These are phyloP conservation scores for Hystrix brachyura DNA, from an alignment of 2,113 vertebrate genomes.

Conservation along the genomic window DNA sequence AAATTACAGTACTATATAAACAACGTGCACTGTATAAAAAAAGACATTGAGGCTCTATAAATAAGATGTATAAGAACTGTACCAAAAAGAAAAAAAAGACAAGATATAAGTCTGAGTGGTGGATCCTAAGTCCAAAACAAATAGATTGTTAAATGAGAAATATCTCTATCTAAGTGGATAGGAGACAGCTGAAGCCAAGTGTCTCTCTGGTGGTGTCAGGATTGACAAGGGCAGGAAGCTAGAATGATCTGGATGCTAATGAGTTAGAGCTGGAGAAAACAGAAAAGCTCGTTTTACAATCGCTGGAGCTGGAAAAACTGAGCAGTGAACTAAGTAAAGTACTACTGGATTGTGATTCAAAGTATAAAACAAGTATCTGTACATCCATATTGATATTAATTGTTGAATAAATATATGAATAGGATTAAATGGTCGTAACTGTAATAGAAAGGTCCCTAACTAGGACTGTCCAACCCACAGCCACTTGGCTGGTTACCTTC, in stretches of 20 bases:
- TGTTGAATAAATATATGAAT: background rate
- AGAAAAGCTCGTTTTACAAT: background rate
- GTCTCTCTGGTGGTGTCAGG: background rate
- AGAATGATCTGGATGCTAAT: background rate
- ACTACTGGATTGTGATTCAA: background rate
- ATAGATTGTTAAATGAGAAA: background rate
- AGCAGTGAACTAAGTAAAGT: background rate
- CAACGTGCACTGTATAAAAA: background rate
- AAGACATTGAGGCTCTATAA: background rate
- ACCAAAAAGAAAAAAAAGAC: background rate
- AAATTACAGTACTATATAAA: background rate
- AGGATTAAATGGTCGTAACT: background rate
- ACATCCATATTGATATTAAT: background rate
- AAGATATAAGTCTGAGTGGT: background rate
- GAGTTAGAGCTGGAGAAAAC: background rate
- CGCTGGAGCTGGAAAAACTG: background rate
- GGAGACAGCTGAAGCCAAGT: background rate
- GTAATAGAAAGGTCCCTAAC: background rate
- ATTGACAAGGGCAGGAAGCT: background rate
- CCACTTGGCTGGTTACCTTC: background rate
- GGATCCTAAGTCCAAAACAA: too few relatives aligned
- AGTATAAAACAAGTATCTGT: background rate
- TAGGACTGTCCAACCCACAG: background rate
- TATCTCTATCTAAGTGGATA: background rate
- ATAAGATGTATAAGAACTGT: background rate